Base-by-base conservation (phyloP, 1,140 invertebrate genomes). In the Drosophila biarmipes region DNA sequence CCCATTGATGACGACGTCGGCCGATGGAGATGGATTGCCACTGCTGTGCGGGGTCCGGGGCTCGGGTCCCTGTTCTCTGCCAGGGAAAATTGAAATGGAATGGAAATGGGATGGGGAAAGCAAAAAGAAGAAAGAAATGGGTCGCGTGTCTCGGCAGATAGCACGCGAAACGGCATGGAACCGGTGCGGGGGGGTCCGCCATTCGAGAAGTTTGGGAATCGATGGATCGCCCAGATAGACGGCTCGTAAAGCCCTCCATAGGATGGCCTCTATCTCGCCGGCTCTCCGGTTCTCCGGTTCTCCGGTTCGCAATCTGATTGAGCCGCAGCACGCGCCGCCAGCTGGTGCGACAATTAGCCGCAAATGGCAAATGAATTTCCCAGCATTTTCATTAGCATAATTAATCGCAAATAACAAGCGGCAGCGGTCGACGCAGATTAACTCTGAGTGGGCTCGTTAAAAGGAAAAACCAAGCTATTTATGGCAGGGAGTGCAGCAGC, bases 301-400 rank as follows among this genome's bases (percentile, higher is more conserved):
- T 35, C 57, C 40, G 53, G 68, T 55, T 43, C 48, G 45, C 51
- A 73, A 78, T 61, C 77, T 73, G 77, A 73, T 69, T 82, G 48
- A 40, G 42, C 34, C 42, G 49, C 6, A 14, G 53, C 64, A 57
- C 51, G 62, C 71, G 57, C 51, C 54, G 19, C 53, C 14, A 51
- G 52, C 46, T 43, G 55, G 71, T 68, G 67, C 67, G 68, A 80
- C 78, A 87, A 87, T 87, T 89, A 87, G 82, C 75, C 82, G 74
- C 78, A 87, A 87, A 89, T 87, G 74, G 63, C 61, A 78, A 86
- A 82, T 68, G 74, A 75, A 87, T 87, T 87, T 78, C 51, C 59
- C 54, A 59, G 53, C 54, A 74, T 80, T 80, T 75, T 75, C 71
- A 85, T 85, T 80, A 76, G 61, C 67, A 86, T 81, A 77, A 85